Evolutionary conservation across 2,888 invertebrate species (phyloP), one percentile per base, ranked within the genome.

Genomic region (Pilophorus perplexus): DNA sequence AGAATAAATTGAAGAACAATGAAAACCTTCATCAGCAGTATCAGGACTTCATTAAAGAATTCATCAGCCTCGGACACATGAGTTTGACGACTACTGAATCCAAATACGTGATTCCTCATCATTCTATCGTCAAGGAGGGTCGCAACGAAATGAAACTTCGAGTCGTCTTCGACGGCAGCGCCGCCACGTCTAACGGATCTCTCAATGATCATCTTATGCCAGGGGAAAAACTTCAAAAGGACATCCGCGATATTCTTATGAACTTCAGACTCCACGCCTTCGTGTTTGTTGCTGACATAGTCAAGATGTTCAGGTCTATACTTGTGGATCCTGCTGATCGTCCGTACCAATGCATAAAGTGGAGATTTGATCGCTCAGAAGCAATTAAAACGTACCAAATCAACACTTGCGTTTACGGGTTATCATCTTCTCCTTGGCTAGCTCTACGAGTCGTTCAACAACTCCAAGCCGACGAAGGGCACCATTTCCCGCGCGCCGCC

Each of bases 391-490:
- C 22, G 10, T 57, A 20, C n/a, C n/a, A 62, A 62, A 8, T 62
- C 28, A 62, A 62, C 62, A 62, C 62, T 1, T 8, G 6, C 2
- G 25, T 25, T 2, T 62, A 62, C 18, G 62, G 62, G 6, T 18
- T 62, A 12, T n/a, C 46, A 4, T 62, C 25, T 2, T 62, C 62
- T 22, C 62, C 62, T 5, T 62, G 16, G 16, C 23, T 37, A 23
- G 62, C 46, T 8, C 28, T 62, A 1, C 62, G 70, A 37, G 67
- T 68, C 20, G 27, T 73, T 6, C 50, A 70, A 25, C 72, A 72
- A 48, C 52, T 74, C 20, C 70, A 68, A 1, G 5, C 59, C 0
- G 70, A 72, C 37, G 72, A 71, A 38, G 27, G 62, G 28, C 22
- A 38, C 2, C 42, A 28, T 0, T 73, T 55, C 54, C 71, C 73